Percentiles rank a stretch among this genome's conserved stretches.
These are phyloP conservation scores for Calephelis nemesis DNA, from an alignment of 1,140 invertebrate genomes.

Conservation along the genomic window DNA sequence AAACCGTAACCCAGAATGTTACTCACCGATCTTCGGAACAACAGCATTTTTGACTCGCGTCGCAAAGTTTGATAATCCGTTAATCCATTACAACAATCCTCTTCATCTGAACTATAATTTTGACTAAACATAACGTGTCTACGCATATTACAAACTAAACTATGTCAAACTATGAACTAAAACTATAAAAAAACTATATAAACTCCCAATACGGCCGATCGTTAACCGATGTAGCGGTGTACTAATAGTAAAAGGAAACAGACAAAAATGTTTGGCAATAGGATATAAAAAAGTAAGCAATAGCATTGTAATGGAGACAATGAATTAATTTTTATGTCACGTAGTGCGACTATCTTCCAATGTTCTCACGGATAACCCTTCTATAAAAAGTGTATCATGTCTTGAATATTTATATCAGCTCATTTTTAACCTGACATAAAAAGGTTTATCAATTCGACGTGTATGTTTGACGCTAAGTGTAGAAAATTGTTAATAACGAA, in stretches of 20 bases:
- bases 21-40: conserved; percentile 48
- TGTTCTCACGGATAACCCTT: conserved; percentile 11
- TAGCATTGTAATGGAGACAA: conserved; percentile 39
- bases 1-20: background rate
- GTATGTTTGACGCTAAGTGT: too few relatives aligned
- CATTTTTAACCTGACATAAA: too few relatives aligned
- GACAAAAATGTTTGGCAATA: conserved; percentile 21
- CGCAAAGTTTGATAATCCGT: conserved; percentile 47
- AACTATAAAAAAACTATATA: background rate
- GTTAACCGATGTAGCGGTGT: conserved; percentile 21
- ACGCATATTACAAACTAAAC: conserved; percentile 39
- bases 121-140: conserved; percentile 41
- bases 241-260: conserved; percentile 35
- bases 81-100: conserved; percentile 40
- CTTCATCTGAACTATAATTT: conserved; percentile 38
- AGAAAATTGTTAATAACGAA: too few relatives aligned
- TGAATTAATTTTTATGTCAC: conserved; percentile 33
- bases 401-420: too few relatives aligned
- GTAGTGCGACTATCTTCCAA: conserved; percentile 2
- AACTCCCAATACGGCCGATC: conserved; percentile 29
- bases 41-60: conserved; percentile 53
- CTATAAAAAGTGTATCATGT: too few relatives aligned
- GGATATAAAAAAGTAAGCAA: conserved; percentile 12
- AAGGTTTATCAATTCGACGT: too few relatives aligned
- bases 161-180: background rate